phyloP scores from a whole-genome alignment of 2,888 invertebrate genomes.

The Macrosoma leucophasiata region DNA sequence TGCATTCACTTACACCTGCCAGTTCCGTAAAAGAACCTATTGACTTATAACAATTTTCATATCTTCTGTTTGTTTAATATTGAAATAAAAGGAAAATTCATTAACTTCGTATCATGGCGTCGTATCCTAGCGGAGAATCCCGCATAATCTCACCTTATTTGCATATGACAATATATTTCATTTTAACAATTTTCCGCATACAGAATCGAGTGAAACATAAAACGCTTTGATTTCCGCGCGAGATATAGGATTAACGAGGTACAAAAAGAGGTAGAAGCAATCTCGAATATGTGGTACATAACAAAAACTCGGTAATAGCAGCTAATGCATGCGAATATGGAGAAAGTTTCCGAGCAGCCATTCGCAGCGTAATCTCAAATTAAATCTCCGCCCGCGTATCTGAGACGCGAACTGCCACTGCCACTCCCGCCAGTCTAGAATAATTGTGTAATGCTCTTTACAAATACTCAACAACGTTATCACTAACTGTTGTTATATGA shows the following conservation, averaged over 20 bases:
- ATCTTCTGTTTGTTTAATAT: constrained; percentile 50
- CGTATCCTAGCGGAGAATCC: no score
- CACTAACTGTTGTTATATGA: no score
- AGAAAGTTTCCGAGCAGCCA: constrained; percentile 50
- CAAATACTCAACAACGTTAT: no score
- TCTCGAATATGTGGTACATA: constrained; percentile 40
- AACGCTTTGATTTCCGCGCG: no score
- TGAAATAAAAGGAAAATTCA: constrained; percentile 52
- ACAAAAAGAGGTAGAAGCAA: constrained; percentile 40
- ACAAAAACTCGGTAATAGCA: constrained; percentile 48
- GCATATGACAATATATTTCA: no score
- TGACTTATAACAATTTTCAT: no score
- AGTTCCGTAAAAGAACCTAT: no score
- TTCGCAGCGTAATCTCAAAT: constrained; percentile 62
- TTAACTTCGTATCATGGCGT: constrained; percentile 37
- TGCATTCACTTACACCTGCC: no score
- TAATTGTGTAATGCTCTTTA: no score
- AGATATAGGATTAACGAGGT: constrained; percentile 10
- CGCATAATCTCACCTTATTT: no score
- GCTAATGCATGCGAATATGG: constrained; percentile 62
- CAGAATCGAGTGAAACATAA: no score
- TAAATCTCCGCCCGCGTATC: constrained; percentile 55
- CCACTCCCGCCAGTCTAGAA: constrained; percentile 30
- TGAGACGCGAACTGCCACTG: constrained; percentile 40
- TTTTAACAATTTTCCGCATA: no score